phyloP scores from a whole-genome alignment of 2,888 invertebrate species.

The Leucoptera coffeella region DNA sequence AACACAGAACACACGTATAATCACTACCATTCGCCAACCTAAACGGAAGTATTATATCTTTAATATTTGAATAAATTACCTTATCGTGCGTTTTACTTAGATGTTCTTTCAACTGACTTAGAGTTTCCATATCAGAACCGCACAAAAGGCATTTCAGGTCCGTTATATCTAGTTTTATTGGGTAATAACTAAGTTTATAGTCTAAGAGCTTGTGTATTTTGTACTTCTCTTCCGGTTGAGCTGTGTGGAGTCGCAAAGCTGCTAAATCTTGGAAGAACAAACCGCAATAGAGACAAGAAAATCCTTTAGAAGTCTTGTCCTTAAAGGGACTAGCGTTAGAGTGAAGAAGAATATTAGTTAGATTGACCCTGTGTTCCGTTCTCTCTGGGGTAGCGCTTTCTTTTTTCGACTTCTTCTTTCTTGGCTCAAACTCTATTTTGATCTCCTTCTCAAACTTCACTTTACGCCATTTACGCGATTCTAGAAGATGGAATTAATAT shows the following conservation, averaged over 20 bases:
- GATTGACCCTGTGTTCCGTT: conserved; percentile 41
- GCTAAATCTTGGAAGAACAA: conserved; percentile 27
- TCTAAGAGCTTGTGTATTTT: conserved; percentile 39
- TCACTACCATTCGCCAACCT: conserved; percentile 29
- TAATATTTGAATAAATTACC: conserved; percentile 29
- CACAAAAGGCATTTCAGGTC: conserved; percentile 28
- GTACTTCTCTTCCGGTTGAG: conserved; percentile 28
- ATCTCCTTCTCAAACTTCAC: too few relatives aligned
- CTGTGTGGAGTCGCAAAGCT: conserved; percentile 25
- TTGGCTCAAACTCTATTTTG: too few relatives aligned
- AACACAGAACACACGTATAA: conserved; percentile 33
- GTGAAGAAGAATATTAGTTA: conserved; percentile 36
- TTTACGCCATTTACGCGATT: too few relatives aligned
- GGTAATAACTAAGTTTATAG: conserved; percentile 42
- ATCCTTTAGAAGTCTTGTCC: conserved; percentile 36
- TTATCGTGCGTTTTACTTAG: conserved; percentile 23
- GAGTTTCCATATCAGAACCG: conserved; percentile 21
- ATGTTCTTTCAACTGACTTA: conserved; percentile 33
- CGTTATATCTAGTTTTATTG: conserved; percentile 40
- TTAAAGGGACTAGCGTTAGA: conserved; percentile 44
- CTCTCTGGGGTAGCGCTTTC: conserved; percentile 41
- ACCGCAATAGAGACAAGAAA: conserved; percentile 42
- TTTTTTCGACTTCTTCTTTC: conserved; percentile 32
- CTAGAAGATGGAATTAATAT: too few relatives aligned
- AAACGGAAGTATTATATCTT: conserved; percentile 40